Evolutionary conservation across 2,888 invertebrate species (phyloP).

Genomic region (Clepsis dumicolana): DNA sequence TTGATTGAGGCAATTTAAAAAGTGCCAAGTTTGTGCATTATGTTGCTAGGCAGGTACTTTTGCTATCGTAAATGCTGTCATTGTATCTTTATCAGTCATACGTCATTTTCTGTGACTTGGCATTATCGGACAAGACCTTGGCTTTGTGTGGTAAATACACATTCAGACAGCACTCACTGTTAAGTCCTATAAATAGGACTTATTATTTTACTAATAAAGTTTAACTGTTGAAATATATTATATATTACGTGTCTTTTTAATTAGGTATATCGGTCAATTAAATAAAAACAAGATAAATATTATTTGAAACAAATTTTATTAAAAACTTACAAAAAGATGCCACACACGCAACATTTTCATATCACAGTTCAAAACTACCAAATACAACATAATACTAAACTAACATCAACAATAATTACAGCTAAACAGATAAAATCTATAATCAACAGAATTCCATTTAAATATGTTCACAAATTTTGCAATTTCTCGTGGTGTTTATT

Average conservation of each 20-base stretch:
- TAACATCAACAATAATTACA: slow-evolving; percentile 10
- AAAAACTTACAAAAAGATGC: slow-evolving; percentile 41
- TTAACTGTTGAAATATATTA: too few relatives aligned
- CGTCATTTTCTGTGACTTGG: background rate
- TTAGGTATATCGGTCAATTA: too few relatives aligned
- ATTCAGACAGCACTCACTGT: background rate
- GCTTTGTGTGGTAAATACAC: background rate
- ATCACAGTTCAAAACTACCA: slow-evolving; percentile 39
- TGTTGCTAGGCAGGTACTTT: too few relatives aligned
- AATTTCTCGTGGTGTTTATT: background rate
- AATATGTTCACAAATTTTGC: background rate
- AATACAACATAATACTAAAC: slow-evolving; percentile 24
- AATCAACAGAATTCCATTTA: background rate
- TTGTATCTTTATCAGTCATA: background rate
- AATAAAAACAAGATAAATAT: background rate
- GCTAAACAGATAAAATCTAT: background rate
- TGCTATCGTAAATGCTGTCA: background rate
- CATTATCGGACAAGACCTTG: background rate
- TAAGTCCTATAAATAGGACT: background rate
- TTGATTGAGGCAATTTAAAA: too few relatives aligned
- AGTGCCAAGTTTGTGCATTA: too few relatives aligned
- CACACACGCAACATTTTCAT: slow-evolving; percentile 27
- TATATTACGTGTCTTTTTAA: too few relatives aligned
- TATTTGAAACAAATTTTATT: slow-evolving; percentile 28
- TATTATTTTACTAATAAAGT: background rate